phyloP scores from a whole-genome alignment of 2,888 invertebrate genomes.

The Prosapia bicincta region DNA sequence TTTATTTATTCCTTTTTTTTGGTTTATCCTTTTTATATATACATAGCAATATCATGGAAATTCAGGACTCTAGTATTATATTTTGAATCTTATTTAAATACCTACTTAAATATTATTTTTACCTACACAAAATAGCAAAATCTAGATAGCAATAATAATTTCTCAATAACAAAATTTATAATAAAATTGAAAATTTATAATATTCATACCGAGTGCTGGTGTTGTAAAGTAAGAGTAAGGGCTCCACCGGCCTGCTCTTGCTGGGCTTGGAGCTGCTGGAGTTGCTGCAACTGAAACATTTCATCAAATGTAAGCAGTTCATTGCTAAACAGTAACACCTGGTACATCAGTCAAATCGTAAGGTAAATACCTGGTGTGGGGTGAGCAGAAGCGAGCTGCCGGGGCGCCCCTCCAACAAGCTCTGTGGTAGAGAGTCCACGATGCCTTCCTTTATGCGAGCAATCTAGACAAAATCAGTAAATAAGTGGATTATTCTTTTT shows the following conservation, averaged over 20 bases:
- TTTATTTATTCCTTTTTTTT: no score
- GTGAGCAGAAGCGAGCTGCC: slow-evolving; percentile 43
- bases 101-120: no score
- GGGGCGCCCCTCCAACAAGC: slow-evolving; percentile 44
- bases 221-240: slow-evolving; percentile 47
- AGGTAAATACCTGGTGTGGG: slow-evolving; percentile 40
- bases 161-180: no score
- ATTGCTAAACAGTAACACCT: not conserved
- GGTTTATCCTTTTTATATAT: no score
- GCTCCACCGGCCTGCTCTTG: slow-evolving; percentile 46
- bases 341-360: not conserved
- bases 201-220: slow-evolving; percentile 35
- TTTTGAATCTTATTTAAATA: no score
- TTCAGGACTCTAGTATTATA: no score
- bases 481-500: not conserved
- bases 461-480: slow-evolving; percentile 10
- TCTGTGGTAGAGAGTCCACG: slow-evolving; percentile 45
- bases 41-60: no score
- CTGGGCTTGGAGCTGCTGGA: slow-evolving; percentile 47
- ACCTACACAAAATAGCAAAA: no score
- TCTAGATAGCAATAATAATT: no score
- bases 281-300: slow-evolving; percentile 37
- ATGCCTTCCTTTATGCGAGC: slow-evolving; percentile 40
- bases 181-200: no score
- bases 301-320: not conserved